Percentiles rank a stretch among this genome's conserved stretches.
phyloP scores from a whole-genome alignment of 2,797 vertebrate genomes.

The Momotus momota region DNA sequence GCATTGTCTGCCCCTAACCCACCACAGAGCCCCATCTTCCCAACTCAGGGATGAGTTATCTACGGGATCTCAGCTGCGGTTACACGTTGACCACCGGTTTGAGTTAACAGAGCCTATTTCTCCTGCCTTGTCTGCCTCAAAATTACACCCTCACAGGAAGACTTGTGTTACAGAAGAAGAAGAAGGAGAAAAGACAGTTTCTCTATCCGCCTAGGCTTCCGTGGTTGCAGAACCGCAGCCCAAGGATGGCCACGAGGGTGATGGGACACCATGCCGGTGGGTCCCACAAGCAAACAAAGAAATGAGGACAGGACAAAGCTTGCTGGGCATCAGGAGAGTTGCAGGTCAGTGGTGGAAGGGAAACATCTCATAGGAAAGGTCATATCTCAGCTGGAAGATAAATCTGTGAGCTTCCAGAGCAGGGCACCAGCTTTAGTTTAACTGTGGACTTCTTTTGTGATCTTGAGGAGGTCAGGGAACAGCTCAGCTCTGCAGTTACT shows the following conservation, averaged over 20 bases:
- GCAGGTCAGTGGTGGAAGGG: not conserved
- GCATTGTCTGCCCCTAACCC: not conserved
- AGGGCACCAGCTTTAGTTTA: not conserved
- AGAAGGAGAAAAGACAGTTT: not conserved
- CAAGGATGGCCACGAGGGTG: not conserved
- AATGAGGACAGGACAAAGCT: not conserved
- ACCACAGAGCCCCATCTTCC: not conserved
- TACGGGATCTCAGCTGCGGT: accelerated
- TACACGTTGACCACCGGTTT: not conserved
- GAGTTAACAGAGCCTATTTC: not conserved
- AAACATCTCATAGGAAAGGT: not conserved
- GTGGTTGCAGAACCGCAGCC: accelerated
- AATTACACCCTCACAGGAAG: not conserved
- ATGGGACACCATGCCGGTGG: not conserved
- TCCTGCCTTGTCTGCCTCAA: not conserved
- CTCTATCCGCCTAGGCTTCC: not conserved
- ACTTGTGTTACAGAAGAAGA: not conserved
- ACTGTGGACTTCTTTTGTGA: not conserved
- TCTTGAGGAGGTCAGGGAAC: not conserved
- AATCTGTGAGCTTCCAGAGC: not conserved
- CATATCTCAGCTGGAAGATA: not conserved
- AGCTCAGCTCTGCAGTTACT: not conserved
- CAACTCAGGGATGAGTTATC: not conserved
- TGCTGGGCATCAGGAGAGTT: not conserved
- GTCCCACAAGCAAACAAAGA: not conserved